phyloP scores from a whole-genome alignment of 2,888 invertebrate species.

The Abrostola triplasia region DNA sequence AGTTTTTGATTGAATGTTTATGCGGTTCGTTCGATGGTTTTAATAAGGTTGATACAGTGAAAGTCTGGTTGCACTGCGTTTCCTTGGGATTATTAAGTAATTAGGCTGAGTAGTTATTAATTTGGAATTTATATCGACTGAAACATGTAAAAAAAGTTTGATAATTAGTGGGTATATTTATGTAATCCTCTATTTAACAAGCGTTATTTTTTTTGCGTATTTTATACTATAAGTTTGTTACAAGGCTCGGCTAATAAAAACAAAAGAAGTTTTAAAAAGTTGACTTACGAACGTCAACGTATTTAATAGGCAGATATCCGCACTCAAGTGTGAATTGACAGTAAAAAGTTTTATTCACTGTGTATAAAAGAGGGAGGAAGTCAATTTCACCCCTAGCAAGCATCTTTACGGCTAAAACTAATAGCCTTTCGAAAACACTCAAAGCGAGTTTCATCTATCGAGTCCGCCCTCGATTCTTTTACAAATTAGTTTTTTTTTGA shows the following conservation, averaged over 20 bases:
- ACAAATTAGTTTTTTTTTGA: constrained; percentile 35
- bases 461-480: constrained; percentile 17
- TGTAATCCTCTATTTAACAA: too few species aligned
- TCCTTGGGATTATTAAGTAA: too few species aligned
- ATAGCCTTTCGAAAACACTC: constrained; percentile 22
- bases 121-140: too few species aligned
- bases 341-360: not conserved
- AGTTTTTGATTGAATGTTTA: constrained; percentile 16
- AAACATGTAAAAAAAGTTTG: too few species aligned
- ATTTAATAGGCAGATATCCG: not conserved
- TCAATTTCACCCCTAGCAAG: not conserved
- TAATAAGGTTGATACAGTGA: not conserved
- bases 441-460: constrained; percentile 17
- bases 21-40: constrained; percentile 3
- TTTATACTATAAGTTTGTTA: too few species aligned
- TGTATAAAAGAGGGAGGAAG: constrained; percentile 1
- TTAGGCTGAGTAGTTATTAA: too few species aligned
- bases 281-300: not conserved
- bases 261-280: not conserved
- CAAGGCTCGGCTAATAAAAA: too few species aligned
- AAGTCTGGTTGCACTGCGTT: not conserved
- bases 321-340: not conserved
- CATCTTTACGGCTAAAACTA: constrained; percentile 7
- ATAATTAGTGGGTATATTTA: too few species aligned
- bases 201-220: too few species aligned